Evolutionary conservation across 1,140 invertebrate genomes (phyloP).

Genomic region (Cheumatopsyche charites): DNA sequence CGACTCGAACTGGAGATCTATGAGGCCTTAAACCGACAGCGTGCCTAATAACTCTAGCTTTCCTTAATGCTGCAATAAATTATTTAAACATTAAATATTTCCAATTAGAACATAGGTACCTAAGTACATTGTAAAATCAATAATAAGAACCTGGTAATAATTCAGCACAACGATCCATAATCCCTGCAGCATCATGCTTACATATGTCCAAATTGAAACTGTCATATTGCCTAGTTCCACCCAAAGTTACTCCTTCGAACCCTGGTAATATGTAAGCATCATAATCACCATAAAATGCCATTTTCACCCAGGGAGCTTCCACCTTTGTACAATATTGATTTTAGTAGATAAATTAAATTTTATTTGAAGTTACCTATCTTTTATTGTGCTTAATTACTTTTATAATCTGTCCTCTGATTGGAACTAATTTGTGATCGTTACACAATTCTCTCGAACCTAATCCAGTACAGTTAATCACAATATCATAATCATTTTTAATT

Average conservation of each 20-base stretch:
- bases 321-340: constrained; percentile 60
- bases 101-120: not conserved
- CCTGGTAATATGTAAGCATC: constrained; percentile 88
- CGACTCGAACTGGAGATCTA: constrained; percentile 76
- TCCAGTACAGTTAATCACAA: constrained; percentile 90
- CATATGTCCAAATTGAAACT: constrained; percentile 74
- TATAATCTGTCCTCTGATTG: constrained; percentile 88
- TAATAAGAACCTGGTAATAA: constrained; percentile 67
- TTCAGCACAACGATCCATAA: constrained; percentile 74
- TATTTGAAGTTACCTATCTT: not conserved
- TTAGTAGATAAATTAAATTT: not conserved
- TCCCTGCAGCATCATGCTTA: constrained; percentile 73
- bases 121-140: not conserved
- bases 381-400: constrained; percentile 63
- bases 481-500: constrained; percentile 69
- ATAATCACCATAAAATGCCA: constrained; percentile 81
- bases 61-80: constrained; percentile 63
- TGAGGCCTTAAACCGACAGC: constrained; percentile 81
- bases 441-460: constrained; percentile 80
- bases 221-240: constrained; percentile 82
- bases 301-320: constrained; percentile 88
- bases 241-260: constrained; percentile 74
- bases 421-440: constrained; percentile 76
- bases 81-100: too few species aligned
- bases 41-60: constrained; percentile 67